Base-by-base conservation (phyloP, 2,113 vertebrate species). In the Plecotus auritus region DNA sequence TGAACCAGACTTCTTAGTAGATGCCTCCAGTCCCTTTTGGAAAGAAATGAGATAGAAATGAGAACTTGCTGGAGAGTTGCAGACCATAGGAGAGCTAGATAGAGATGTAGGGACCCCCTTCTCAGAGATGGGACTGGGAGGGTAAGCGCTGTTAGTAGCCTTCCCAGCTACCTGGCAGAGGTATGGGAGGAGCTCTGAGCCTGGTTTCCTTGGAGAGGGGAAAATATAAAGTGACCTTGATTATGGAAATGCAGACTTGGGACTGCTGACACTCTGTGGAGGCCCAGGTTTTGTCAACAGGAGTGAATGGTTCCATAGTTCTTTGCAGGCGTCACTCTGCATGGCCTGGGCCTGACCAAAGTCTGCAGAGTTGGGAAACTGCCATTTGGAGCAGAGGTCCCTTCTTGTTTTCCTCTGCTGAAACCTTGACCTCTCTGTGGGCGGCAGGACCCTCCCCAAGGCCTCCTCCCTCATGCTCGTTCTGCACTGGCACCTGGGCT, bases 141-240 rank as follows among this genome's bases (percentile, higher is more conserved):
- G 35, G 22, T 0, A 20, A 73, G 40, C 56, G 13, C 35, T n/a
- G 8, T 72, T 54, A 22, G n/a, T 30, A 17, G 30, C 56, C 26
- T 18, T 23, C 5, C 32, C 17, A 18, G 0, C 32, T 40, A 35
- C 37, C 47, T 69, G 23, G n/a, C 0, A n/a, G 56, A 40, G 30
- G 14, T 22, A 56, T n/a, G 30, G 77, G 51, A 30, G 23, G 74
- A n/a, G n/a, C 37, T 28, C 61, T 54, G 49, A 73, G 45, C 30
- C 59, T 76, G 51, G 64, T 82, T 66, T 88, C 85, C 94, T 72
- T 14, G 91, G 66, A 32, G 67, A 61, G 8, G 37, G 47, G 40
- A 35, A 13, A 49, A 17, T 51, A 40, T 45, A 18, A 54, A 37
- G 80, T 64, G 51, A 16, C 11, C 0, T 22, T 67, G 82, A 56